Evolutionary conservation across 2,113 vertebrate species (phyloP), one percentile per base, ranked within the genome.

Genomic region (Pituophis catenifer): DNA sequence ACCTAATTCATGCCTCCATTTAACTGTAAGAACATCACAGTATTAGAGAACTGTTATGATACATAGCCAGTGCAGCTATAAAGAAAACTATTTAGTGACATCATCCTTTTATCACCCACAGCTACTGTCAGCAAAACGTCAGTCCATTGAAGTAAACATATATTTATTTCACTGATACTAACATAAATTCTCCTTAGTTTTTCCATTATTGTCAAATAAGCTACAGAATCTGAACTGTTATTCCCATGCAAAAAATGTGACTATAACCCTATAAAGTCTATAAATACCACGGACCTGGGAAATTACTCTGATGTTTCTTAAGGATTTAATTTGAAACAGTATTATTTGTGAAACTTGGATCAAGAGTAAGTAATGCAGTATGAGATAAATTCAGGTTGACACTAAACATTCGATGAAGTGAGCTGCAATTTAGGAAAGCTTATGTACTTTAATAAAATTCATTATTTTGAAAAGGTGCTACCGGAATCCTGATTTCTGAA

Each of bases 251-350:
- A 94, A 91, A 54, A 93, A 94, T 95, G 94, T 90, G 86, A 21
- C 94, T 94, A 12, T 95, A 96, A 95, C 95, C 92, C 94, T 96
- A 97, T 96, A 97, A 91, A 94, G 96, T 89, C 95, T 96, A 97
- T 97, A 95, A 97, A 95, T 95, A 90, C 96, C 96, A 96, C 3
- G 26, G 91, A 95, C 44, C 50, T 13, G 89, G 57, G 95, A 94
- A 97, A 96, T 97, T 97, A 95, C 96, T 95, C 96, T 95, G 96
- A 62, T 95, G 94, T 95, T 96, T 91, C 97, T 97, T 96, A 11
- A 96, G 96, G 97, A 97, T 94, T 95, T 96, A 96, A 98, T 97
- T 97, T 97, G 96, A 96, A 97, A 65, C 95, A 93, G 93, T 90
- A 91, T 92, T 97, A 86, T 95, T 95, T 65, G 97, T 96, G 97